Base-by-base conservation (phyloP, 1,140 invertebrate genomes). In the Drosophila orosa region DNA sequence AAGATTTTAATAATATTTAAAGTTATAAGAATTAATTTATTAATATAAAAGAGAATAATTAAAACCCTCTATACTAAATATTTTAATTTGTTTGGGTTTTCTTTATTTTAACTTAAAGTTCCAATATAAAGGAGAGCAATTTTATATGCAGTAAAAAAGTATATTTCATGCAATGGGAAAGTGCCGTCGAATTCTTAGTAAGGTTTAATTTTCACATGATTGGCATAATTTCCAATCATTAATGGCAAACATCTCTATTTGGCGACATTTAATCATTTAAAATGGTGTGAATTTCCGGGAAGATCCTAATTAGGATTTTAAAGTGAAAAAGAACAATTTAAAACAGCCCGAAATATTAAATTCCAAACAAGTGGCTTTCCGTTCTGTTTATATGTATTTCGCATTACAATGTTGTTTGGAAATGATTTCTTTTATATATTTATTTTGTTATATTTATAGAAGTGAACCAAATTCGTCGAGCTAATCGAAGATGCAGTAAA, bases 361-460 rank as follows among this genome's bases (percentile, higher is more conserved):
- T 37, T 1, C 22, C 29, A 12, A 63, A 24, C 39, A 33, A 45
- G 17, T 22, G 24, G 15, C 58, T 62, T 62, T 22, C 10, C 17
- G 40, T 22, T 33, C 4, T 5, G 12, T 9, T 31, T 8, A 13
- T 57, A n/a, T 31, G 57, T 27, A n/a, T 31, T 62, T 27, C 2
- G 10, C 9, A 31, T 24, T 33, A n/a, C 29, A 68, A 50, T 31
- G 33, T 48, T 37, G 33, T 55, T 56, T 12, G 31, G 12, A 27
- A 17, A 29, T 40, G 42, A 33, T 65, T 29, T 29, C 12, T 8
- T 3, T 37, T 25, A 4, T 10, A n/a, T 45, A 55, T 31, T 31
- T 33, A 12, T 67, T 48, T 72, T 54, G 39, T 33, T 54, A 5
- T 68, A 75, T 61, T 58, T 72, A 60, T 72, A 61, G 65, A 59